phyloP scores from a whole-genome alignment of 2,888 invertebrate species.

The Hanleya hanleyi region DNA sequence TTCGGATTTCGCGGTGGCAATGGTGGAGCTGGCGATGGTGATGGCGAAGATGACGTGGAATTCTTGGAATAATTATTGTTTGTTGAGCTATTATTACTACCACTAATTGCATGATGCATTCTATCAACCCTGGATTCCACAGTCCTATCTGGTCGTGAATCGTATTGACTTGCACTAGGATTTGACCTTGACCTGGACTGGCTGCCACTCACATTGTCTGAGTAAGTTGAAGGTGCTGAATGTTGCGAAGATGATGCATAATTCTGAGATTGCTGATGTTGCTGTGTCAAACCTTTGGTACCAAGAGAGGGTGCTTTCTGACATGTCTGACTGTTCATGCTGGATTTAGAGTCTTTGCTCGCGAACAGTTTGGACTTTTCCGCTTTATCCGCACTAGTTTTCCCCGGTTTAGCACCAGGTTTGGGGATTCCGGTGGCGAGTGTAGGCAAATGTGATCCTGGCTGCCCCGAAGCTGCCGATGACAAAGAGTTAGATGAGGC shows the following conservation, averaged over 20 bases:
- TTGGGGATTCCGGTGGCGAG: slow-evolving; percentile 52
- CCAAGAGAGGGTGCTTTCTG: background rate
- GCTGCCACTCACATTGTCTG: background rate
- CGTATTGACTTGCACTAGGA: no score
- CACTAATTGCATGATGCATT: background rate
- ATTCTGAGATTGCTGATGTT: background rate
- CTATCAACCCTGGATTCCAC: slow-evolving; percentile 1
- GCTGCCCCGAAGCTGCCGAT: background rate
- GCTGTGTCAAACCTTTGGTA: background rate
- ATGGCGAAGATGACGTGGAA: slow-evolving; percentile 46
- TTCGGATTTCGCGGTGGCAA: slow-evolving; percentile 6
- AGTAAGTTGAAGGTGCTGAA: background rate
- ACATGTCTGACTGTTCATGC: background rate
- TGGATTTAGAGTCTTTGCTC: background rate
- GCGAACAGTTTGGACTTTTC: background rate
- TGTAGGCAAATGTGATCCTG: slow-evolving; percentile 24
- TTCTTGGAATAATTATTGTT: slow-evolving; percentile 25
- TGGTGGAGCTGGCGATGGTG: slow-evolving; percentile 15
- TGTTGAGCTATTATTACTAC: background rate
- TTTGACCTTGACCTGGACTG: background rate
- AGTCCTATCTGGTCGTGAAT: background rate
- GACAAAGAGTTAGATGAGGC: slow-evolving; percentile 44
- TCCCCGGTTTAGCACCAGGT: slow-evolving; percentile 23
- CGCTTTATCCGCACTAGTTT: background rate
- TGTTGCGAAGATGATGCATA: background rate